Evolutionary conservation across 1,140 invertebrate genomes (phyloP), one percentile per base, ranked within the genome.

Genomic region (Meloidogyne exigua): DNA sequence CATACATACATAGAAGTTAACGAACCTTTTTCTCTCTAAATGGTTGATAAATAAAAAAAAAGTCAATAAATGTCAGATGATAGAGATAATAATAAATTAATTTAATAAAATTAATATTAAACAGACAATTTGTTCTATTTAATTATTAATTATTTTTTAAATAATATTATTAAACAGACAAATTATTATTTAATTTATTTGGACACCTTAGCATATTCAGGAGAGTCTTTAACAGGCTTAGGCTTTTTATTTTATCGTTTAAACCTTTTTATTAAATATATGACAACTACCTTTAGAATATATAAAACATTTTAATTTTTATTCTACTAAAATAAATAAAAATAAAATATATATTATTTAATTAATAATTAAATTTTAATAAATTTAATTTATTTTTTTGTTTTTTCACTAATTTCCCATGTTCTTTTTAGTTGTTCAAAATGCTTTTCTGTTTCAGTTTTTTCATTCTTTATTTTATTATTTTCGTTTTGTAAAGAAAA

Each of bases 351-450:
- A 4, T 49, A 18, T 10, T 49, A 18, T 49, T 49, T 49, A 18
- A 49, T 49, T 13, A 44, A 44, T 49, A 18, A 57, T n/a, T n/a
- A 1, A 57, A 57, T n/a, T n/a, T 15, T n/a, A 44, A 15, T 7
- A 57, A n/a, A n/a, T 57, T 57, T 57, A 57, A 15, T 57, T 57
- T n/a, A n/a, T 5, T 15, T 57, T 57, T n/a, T 57, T 57, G 3
- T n/a, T 7, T 57, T 57, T n/a, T n/a, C 18, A 57, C 18, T 7
- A 57, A 57, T 57, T 57, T 57, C 49, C 49, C 49, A 57, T n/a
- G 18, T 57, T 57, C 49, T 57, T 57, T 57, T 57, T 57, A 57
- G n/a, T 57, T 57, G 49, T 57, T 57, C 49, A 57, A 57, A 57
- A 57, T 57, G 49, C 7, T 57, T 57, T n/a, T 57, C 49, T n/a